These are phyloP conservation scores for Heliconius charithonia DNA, from an alignment of 2,888 invertebrate genomes.

Conservation along the genomic window DNA sequence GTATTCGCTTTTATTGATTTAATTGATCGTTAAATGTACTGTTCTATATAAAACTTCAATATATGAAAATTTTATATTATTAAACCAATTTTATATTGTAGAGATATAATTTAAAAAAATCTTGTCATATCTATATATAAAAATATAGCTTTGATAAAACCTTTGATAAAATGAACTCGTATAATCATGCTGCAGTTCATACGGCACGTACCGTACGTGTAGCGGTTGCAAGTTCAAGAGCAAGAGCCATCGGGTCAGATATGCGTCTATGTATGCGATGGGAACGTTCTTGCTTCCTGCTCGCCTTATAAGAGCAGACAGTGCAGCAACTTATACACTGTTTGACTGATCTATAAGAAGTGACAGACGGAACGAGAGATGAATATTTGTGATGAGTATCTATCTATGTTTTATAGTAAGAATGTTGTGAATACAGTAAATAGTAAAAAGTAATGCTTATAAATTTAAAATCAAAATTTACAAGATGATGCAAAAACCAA, in stretches of 20 bases:
- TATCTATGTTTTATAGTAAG: too few relatives aligned
- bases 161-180: constrained; percentile 10
- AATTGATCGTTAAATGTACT: too few relatives aligned
- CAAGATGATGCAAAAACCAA: not conserved
- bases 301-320: constrained; percentile 69
- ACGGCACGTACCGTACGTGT: constrained; percentile 55
- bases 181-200: constrained; percentile 43
- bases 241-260: constrained; percentile 67
- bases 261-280: constrained; percentile 73
- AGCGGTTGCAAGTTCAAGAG: constrained; percentile 69
- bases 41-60: too few relatives aligned
- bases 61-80: too few relatives aligned
- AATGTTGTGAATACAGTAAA: too few relatives aligned
- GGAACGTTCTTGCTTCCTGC: constrained; percentile 75
- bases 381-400: not conserved
- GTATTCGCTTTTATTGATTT: not conserved
- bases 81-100: too few relatives aligned
- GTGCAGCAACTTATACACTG: constrained; percentile 27
- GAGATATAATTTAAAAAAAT: not conserved
- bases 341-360: constrained; percentile 27
- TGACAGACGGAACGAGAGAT: constrained; percentile 14
- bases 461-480: not conserved
- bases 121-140: not conserved
- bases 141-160: not conserved
- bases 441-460: not conserved